Base-by-base conservation (phyloP, 2,113 vertebrate genomes). In the Chaetodon auriga region DNA sequence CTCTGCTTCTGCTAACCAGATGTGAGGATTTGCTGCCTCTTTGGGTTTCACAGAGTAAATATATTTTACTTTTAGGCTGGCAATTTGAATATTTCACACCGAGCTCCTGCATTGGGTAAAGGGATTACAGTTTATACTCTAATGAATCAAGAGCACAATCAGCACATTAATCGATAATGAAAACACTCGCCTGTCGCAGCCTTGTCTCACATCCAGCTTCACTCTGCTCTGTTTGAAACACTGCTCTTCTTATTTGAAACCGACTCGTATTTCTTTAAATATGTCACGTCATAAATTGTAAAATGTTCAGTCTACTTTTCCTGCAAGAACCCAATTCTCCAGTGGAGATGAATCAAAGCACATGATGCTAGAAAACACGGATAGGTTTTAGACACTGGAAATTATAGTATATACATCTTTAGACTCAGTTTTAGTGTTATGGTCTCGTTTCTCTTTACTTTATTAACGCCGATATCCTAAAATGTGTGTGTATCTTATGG, bases 221-320 rank as follows among this genome's bases (percentile, higher is more conserved):
- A 3, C 2, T 51, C 60, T 10, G 19, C 21, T 46, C 51, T 51
- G 71, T 74, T 49, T 57, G 63, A 78, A 74, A 65, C 14, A 15
- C 36, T 68, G 55, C 10, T 73, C 66, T 55, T 62, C 49, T 66
- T 68, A 45, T 49, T 65, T 61, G 36, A 82, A 69, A 82, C n/a
- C 19, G 51, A 76, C 58, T 81, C 36, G 45, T 65, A 54, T 78
- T 49, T 57, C 38, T 69, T 74, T 75, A 68, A 81, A 69, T 60
- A 48, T 66, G 25, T 60, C 0, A 38, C 43, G 18, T 14, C 16
- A 73, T 86, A 46, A 86, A 86, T 88, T 45, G 66, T 87, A 21
- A 85, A 75, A 46, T 30, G 30, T 48, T 30, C 23, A 36, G 46
- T 75, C 36, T 70, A 30, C 45, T 75, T 43, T 71, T 58, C 43